Base-by-base conservation (phyloP, 2,888 invertebrate genomes). In the Catocala fraxini region DNA sequence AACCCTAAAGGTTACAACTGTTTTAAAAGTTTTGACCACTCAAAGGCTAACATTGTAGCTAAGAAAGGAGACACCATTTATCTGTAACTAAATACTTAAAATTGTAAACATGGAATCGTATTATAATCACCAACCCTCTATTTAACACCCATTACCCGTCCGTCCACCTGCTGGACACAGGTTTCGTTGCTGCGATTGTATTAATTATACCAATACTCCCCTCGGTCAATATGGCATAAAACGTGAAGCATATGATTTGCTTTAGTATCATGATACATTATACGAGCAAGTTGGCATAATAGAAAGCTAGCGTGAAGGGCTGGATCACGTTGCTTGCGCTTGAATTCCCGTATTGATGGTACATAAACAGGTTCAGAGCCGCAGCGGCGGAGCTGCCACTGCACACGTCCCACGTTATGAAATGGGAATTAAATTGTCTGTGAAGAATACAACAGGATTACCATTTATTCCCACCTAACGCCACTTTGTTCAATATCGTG, bases 371-470 rank as follows among this genome's bases (percentile, higher is more conserved):
- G 65, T 59, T 68, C 53, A 61, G 41, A 64, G 57, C 72, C 63
- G 65, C 65, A 66, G 71, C 73, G 61, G 42, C 54, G 35, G 54
- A 55, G 71, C 71, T 69, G 77, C 73, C 77, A 65, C 70, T 77
- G 70, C 78, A 79, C 83, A 84, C 84, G 81, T 80, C 75, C 80
- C 79, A 80, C 83, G 81, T 86, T 88, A 85, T 89, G 87, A 89
- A 89, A 90, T 88, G 81, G 83, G 87, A 89, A 87, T 89, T 89
- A 89, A 89, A 90, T 90, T 89, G 88, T 84, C 89, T 89, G 88
- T 89, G 88, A 89, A 89, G 85, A 88, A 86, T 86, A 87, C 84
- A 85, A 82, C 77, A 65, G 87, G 87, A 86, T 89, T 88, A 89
- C 77, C 79, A 68, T 80, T 78, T 74, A 84, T 79, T 77, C 77